Conservation (phyloP, 2,797 vertebrate species). For the Pteronotus mesoamericanus region DNA sequence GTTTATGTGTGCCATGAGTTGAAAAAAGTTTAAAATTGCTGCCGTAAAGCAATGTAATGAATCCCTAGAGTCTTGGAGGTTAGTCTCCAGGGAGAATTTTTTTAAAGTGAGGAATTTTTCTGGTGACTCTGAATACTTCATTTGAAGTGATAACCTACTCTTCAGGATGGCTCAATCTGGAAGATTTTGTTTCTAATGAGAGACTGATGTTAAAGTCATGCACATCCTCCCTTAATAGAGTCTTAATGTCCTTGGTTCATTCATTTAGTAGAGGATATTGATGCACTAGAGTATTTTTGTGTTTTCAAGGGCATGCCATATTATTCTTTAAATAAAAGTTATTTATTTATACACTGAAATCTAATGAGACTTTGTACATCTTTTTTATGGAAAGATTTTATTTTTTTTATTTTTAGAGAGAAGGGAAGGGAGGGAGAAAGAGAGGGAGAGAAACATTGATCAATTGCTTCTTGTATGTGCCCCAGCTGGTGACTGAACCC, state of each 20-base stretch:
- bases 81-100: background rate
- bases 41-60: background rate
- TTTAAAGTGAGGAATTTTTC: background rate
- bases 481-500: no score
- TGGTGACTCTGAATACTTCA: background rate
- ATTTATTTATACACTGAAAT: background rate
- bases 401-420: no score
- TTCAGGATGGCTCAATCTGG: background rate
- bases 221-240: background rate
- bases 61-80: background rate
- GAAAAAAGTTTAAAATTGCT: no score
- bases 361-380: background rate
- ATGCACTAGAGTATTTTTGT: background rate
- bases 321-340: background rate
- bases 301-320: background rate
- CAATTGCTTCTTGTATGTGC: no score
- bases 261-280: background rate
- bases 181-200: background rate
- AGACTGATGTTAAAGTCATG: background rate
- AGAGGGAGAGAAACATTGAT: no score
- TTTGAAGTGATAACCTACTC: background rate
- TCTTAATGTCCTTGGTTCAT: background rate
- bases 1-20: no score
- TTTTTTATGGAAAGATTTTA: no score
- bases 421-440: no score